Evolutionary conservation across 2,797 vertebrate genomes (phyloP), one percentile per base, ranked within the genome.

Genomic region (Hydrocynus forskahlii): DNA sequence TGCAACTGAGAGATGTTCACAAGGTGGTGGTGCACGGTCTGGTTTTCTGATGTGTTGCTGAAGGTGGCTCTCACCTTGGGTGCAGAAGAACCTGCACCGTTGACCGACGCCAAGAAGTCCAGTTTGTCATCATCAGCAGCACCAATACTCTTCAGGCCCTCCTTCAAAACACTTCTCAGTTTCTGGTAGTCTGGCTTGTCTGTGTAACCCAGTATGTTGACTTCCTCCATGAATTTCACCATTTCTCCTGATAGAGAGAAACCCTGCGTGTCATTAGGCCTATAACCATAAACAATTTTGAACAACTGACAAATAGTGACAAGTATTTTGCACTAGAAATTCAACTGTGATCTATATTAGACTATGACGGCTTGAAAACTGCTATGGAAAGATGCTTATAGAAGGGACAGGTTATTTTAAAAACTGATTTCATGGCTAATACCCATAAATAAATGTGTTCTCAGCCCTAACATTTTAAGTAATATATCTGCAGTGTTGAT

Each of bases 181-280:
- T 92, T 92, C 23, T 96, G 91, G 82, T 99, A 99, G 0, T 89
- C 86, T 4, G 98, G 98, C 73, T 93, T 95, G 76, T 96, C 96
- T 2, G 92, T 85, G 85, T 98, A 99, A 62, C 82, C 90, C 83
- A 99, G 87, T 5, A 91, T 83, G 43, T 95, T 95, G 62, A 98
- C 95, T 74, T 93, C 95, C 89, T 96, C 95, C 95, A 99, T 92
- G 86, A 96, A 99, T 80, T 89, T 95, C 81, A 91, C 89, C 81
- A 99, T 90, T 93, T 98, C 98, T 86, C 88, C 97, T 99, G 87
- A 86, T 88, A 82, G 76, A 62, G 7, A 25, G 57, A 62, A 9
- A 55, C 17, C 5, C 19, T 7, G 1, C 16, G 21, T 67, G 45
- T n/a, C 21, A 67, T 64, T 17, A 8, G 2, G 8, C 16, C 13